phyloP scores from a whole-genome alignment of 1,140 invertebrate species.

The Rhyacophila brunnea region DNA sequence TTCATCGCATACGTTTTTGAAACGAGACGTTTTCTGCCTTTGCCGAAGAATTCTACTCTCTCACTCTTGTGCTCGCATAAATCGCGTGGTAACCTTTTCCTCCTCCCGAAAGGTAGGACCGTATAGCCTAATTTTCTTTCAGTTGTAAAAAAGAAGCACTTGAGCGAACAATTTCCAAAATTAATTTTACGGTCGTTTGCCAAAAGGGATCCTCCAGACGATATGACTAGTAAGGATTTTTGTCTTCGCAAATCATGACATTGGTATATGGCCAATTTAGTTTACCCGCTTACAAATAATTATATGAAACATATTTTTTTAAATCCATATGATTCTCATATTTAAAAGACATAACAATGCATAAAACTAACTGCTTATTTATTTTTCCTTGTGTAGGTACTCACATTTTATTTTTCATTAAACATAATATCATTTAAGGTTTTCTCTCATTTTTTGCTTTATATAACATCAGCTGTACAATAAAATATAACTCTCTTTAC shows the following conservation, averaged over 20 bases:
- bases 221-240: slow-evolving; percentile 14
- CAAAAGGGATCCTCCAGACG: slow-evolving; percentile 15
- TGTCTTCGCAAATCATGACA: slow-evolving; percentile 22
- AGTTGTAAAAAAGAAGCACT: slow-evolving; percentile 32
- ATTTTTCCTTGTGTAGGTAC: too few relatives aligned
- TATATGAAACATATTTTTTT: too few relatives aligned
- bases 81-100: slow-evolving; percentile 4
- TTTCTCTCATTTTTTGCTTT: too few relatives aligned
- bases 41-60: slow-evolving; percentile 3
- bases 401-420: too few relatives aligned
- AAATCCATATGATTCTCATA: too few relatives aligned
- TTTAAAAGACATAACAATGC: too few relatives aligned
- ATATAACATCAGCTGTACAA: too few relatives aligned
- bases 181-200: slow-evolving; percentile 34
- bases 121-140: slow-evolving; percentile 24
- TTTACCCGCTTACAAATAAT: too few relatives aligned
- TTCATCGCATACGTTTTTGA: slow-evolving; percentile 33
- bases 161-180: slow-evolving; percentile 31
- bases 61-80: not conserved
- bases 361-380: too few relatives aligned
- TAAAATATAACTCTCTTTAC: too few relatives aligned
- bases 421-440: too few relatives aligned
- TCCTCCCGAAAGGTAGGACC: slow-evolving; percentile 1
- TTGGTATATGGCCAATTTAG: slow-evolving; percentile 5
- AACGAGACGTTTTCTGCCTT: slow-evolving; percentile 22